phyloP scores from a whole-genome alignment of 2,113 vertebrate species.

The Cavia aperea region DNA sequence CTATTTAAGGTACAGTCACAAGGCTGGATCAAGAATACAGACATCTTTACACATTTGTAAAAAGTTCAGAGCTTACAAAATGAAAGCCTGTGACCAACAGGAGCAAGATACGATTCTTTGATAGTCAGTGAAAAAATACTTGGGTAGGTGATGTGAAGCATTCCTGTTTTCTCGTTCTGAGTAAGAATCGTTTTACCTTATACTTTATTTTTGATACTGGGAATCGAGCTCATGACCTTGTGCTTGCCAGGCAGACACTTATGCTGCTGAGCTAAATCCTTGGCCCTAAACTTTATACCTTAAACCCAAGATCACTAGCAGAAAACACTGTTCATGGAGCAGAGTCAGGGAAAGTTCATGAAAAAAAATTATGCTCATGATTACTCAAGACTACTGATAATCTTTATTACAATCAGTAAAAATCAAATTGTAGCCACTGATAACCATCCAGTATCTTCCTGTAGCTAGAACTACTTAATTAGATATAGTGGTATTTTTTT shows the following conservation, averaged over 20 bases:
- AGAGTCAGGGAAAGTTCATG: neutral
- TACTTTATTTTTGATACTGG: neutral
- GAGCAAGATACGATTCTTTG: neutral
- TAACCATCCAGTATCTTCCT: neutral
- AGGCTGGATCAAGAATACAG: neutral
- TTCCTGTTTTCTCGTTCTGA: neutral
- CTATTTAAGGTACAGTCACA: neutral
- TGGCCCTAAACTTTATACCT: neutral
- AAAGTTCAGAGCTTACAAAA: neutral
- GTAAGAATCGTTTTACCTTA: neutral
- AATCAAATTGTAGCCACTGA: neutral
- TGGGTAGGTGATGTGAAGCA: neutral
- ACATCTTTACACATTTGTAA: neutral
- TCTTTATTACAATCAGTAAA: neutral
- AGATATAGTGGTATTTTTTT: neutral
- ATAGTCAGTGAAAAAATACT: neutral
- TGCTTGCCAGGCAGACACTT: too few species aligned
- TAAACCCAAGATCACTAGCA: neutral
- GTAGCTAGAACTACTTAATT: neutral
- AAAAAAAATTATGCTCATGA: neutral
- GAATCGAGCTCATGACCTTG: too few species aligned
- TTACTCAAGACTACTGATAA: neutral
- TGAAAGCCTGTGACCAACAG: neutral
- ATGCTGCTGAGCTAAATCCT: too few species aligned
- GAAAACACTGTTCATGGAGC: neutral